Base-by-base conservation (phyloP, 2,888 invertebrate species). In the Caenorhabditis sp. region DNA sequence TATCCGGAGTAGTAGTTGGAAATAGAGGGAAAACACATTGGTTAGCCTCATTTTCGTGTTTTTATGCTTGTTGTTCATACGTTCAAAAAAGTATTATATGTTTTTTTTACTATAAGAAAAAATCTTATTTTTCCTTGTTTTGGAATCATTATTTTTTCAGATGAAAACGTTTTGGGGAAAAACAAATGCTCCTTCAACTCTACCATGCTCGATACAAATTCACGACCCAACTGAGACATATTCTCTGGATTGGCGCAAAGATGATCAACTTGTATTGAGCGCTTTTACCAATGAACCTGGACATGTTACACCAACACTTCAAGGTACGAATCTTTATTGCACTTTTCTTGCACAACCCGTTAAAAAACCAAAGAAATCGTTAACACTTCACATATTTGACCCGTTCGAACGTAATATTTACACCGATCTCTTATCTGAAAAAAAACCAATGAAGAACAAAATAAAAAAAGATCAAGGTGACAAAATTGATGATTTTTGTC, bases 231-330 rank as follows among this genome's bases (percentile, higher is more conserved):
- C 74, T 31, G 68, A 72, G 17, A 79, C 69, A 14, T 81, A 73
- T 59, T 71, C 82, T 2, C 53, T 84, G 57, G 84, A 84, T 63
- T 84, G 84, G 84, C 63, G 82, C 14, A 81, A 79, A 66, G 81
- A 82, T 62, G 74, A 71, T 12, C 67, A 76, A 61, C 65, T 84
- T 62, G 81, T 84, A 51, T 71, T 81, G 66, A 82, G 78, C 64
- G 83, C 82, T 23, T 82, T 76, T 55, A 81, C 80, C 24, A 64
- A 76, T 10, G 76, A 81, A 26, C 65, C 71, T 31, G 83, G 83
- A 12, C 81, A 83, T 63, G 69, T 81, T 3, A 77, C 81, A 21
- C 82, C 82, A 1, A 59, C 69, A 55, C 61, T 78, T 43, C 82
- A 81, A 77, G 83, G 83, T 83, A 61, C 54, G 71, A 26, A 37